Evolutionary conservation across 2,888 invertebrate genomes (phyloP).

Genomic region (Andricus curvator): DNA sequence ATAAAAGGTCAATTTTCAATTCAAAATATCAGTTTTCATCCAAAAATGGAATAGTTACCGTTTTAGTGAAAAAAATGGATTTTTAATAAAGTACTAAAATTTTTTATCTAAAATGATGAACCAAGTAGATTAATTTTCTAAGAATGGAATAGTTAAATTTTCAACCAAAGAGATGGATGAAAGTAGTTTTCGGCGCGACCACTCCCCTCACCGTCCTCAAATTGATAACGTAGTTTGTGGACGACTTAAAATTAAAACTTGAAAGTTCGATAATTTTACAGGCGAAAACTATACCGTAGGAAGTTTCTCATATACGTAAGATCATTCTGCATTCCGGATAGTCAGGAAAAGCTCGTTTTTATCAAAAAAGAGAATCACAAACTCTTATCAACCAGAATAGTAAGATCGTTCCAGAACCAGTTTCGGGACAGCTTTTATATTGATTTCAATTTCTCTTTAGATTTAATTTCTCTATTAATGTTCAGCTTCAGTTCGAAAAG

Average conservation of each 20-base stretch:
- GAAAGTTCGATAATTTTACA: not conserved
- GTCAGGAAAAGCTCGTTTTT: not conserved
- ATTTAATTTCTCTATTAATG: constrained; percentile 47
- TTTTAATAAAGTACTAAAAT: too few relatives aligned
- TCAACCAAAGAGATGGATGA: too few relatives aligned
- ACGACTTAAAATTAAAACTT: not conserved
- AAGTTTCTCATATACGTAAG: not conserved
- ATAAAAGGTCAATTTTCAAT: too few relatives aligned
- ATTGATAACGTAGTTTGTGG: too few relatives aligned
- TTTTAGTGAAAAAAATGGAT: too few relatives aligned
- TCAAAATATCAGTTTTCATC: too few relatives aligned
- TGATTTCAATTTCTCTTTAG: constrained; percentile 67
- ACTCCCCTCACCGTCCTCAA: too few relatives aligned
- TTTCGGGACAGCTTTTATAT: constrained; percentile 56
- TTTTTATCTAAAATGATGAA: too few relatives aligned
- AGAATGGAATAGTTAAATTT: too few relatives aligned
- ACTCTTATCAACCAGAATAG: constrained; percentile 1
- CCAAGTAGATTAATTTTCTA: too few relatives aligned
- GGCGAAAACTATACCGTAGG: not conserved
- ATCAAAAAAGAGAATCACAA: not conserved
- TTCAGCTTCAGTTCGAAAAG: constrained; percentile 30
- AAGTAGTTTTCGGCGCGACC: too few relatives aligned
- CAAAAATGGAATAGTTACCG: too few relatives aligned
- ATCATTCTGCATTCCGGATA: not conserved
- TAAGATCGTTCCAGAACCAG: constrained; percentile 19